Evolutionary conservation across 1,140 invertebrate genomes (phyloP).

Genomic region (Rhopalosiphum maidis): DNA sequence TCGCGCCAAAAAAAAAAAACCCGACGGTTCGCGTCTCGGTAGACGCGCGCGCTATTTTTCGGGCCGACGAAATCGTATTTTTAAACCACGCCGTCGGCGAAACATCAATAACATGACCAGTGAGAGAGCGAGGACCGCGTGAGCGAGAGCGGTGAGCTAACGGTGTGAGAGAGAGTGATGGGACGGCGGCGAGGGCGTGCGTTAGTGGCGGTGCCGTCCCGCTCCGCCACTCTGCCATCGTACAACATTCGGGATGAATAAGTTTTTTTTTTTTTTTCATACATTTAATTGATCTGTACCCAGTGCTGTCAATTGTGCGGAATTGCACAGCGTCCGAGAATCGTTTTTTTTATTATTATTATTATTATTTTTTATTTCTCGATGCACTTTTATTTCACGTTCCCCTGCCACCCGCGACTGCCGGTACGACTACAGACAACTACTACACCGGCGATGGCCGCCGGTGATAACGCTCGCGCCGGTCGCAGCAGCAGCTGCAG

Average conservation of each 20-base stretch:
- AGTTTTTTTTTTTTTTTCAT: background rate
- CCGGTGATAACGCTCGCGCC: background rate
- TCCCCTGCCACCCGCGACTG: background rate
- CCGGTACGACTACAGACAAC: background rate
- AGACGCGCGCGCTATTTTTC: background rate
- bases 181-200: background rate
- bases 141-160: background rate
- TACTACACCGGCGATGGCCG: background rate
- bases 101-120: constrained; percentile 5
- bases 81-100: background rate
- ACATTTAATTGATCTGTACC: constrained; percentile 49
- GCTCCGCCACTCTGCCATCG: background rate
- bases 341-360: background rate
- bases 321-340: constrained; percentile 51
- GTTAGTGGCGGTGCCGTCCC: background rate
- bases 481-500: no score
- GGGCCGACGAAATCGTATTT: background rate
- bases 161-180: background rate
- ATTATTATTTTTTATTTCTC: background rate
- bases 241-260: constrained; percentile 30
- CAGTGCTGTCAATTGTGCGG: constrained; percentile 56
- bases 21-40: background rate
- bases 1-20: background rate
- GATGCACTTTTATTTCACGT: background rate
- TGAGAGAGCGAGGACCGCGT: background rate